Percentiles rank a stretch among this genome's conserved stretches.
Evolutionary conservation across 2,888 invertebrate species (phyloP).

Genomic region (Parthenolecanium corni): DNA sequence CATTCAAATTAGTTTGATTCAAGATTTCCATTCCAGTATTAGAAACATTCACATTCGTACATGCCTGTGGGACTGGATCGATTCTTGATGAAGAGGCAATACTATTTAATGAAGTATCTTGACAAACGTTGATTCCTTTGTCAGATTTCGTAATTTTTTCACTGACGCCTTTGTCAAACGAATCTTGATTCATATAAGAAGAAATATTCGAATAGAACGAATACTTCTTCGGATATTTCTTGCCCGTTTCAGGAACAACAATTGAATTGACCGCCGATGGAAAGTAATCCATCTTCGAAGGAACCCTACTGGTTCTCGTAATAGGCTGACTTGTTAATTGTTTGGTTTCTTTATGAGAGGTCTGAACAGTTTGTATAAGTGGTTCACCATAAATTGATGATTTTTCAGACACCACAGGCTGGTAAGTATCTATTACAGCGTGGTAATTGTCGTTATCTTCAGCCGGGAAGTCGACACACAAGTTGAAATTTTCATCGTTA

Average conservation of each 20-base stretch:
- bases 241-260: constrained; percentile 20
- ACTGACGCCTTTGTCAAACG: neutral
- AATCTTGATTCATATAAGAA: constrained; percentile 14
- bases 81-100: no score
- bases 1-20: no score
- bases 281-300: constrained; percentile 12
- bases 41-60: neutral
- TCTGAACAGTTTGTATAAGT: neutral
- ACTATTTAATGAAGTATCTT: neutral
- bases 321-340: neutral
- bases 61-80: neutral
- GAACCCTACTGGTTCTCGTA: neutral
- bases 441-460: neutral
- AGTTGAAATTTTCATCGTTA: constrained; percentile 4
- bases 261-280: constrained; percentile 17
- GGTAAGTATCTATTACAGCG: neutral
- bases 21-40: no score
- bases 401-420: constrained; percentile 4
- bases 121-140: neutral
- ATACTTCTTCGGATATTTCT: constrained; percentile 27
- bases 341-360: neutral
- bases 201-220: constrained; percentile 22
- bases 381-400: neutral
- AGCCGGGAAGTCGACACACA: constrained; percentile 9
- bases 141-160: neutral